Base-by-base conservation (phyloP, 2,888 invertebrate species). In the Cartodere bifasciata region DNA sequence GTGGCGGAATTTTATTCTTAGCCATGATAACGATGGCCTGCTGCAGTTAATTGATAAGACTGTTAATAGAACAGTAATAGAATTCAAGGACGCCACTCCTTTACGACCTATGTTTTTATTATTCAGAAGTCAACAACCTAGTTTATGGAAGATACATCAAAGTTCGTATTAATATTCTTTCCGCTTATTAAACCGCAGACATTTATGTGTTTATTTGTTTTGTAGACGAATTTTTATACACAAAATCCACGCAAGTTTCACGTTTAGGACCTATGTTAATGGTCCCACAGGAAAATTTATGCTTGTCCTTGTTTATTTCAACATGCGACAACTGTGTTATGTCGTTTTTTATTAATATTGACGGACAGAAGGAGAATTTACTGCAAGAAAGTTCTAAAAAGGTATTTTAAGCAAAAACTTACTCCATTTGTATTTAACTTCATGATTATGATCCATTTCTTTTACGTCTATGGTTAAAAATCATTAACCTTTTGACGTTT, bases 61-160 rank as follows among this genome's bases (percentile, higher is more conserved):
- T 40, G 41, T 48, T 13, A 47, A 52, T 32, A 43, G 46, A 34
- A 46, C 40, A 4, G 33, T 52, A 9, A 42, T 56, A 16, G 44
- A 48, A 35, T 44, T 47, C 21, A 35, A 28, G 12, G 50, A 48
- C 34, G 34, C 38, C 4, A 39, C 46, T 27, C 44, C 46, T 10
- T 31, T 54, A 16, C 45, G 42, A 13, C 50, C 53, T 1, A 39
- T 43, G 14, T 55, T 50, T 41, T 42, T 56, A 29, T 41, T 55
- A 7, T 38, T 53, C 33, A 43, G 49, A 28, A 58, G 55, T 32
- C 31, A 37, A 16, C 35, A 45, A 35, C 42, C 40, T 9, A 49
- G 52, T 21, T 33, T 54, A 10, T 58, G 58, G 58, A 58, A 56
- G 44, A 43, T 56, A n/a, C 53, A 55, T 34, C 43, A 53, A 42